These are phyloP conservation scores for Pituophis catenifer DNA, from an alignment of 2,113 vertebrate genomes.

Conservation along the genomic window DNA sequence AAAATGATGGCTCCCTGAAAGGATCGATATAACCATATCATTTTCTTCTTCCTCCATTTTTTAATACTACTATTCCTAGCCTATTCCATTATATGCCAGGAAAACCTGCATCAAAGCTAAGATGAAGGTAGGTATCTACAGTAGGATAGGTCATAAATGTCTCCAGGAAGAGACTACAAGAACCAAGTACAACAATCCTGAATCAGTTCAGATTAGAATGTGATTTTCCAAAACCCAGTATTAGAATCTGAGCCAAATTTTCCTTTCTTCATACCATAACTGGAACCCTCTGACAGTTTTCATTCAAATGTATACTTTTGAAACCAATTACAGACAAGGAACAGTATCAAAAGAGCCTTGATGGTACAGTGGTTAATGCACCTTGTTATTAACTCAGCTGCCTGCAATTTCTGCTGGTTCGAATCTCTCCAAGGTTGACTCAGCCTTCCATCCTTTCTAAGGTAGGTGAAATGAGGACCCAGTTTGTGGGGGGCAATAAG, in stretches of 20 bases:
- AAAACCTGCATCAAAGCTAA: not conserved
- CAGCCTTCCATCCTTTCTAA: too few species aligned
- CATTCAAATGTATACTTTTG: not conserved
- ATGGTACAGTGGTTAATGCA: too few species aligned
- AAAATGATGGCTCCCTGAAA: not conserved
- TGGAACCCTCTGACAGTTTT: not conserved
- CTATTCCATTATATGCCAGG: not conserved
- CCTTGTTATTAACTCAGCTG: too few species aligned
- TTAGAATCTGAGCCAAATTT: not conserved
- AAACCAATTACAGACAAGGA: not conserved
- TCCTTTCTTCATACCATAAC: not conserved
- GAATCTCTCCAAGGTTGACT: too few species aligned
- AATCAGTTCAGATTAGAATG: not conserved
- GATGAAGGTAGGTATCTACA: not conserved
- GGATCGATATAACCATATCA: not conserved
- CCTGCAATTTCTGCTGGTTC: too few species aligned
- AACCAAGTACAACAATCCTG: not conserved
- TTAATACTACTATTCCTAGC: not conserved
- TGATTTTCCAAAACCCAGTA: not conserved
- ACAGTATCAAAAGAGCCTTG: not conserved
- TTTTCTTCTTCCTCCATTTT: not conserved
- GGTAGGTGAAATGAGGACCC: too few species aligned
- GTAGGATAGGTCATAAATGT: not conserved
- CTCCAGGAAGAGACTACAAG: not conserved
- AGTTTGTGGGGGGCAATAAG: too few species aligned